Evolutionary conservation across 2,113 vertebrate species (phyloP).

Genomic region (Pseudorhombus dupliciocellatus): DNA sequence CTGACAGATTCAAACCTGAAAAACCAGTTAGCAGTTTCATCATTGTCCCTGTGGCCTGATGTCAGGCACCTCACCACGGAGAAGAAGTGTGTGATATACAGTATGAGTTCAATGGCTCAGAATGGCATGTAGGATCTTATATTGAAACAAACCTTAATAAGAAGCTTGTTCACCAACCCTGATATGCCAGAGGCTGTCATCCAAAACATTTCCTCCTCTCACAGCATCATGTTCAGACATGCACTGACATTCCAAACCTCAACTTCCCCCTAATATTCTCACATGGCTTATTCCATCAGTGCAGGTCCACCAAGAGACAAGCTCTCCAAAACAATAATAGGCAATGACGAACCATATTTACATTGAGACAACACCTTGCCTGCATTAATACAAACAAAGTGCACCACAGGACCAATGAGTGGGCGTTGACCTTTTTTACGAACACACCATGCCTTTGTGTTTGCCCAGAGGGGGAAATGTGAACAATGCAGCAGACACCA

Average conservation of each 20-base stretch:
- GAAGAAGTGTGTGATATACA: not conserved
- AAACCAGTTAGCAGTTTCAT: not conserved
- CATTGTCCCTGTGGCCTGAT: not conserved
- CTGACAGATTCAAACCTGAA: not conserved
- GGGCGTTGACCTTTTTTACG: slow-evolving; percentile 62
- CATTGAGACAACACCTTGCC: not conserved
- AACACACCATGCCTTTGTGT: slow-evolving; percentile 43
- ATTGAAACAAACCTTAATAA: not conserved
- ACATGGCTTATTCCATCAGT: not conserved
- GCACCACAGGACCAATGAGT: slow-evolving; percentile 41
- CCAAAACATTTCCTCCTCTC: slow-evolving; percentile 18
- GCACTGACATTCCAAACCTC: slow-evolving; percentile 49
- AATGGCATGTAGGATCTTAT: not conserved
- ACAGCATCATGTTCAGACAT: slow-evolving; percentile 46
- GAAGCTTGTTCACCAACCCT: not conserved
- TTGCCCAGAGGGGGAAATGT: slow-evolving; percentile 29
- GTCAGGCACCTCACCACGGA: not conserved
- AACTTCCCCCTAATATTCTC: slow-evolving; percentile 1
- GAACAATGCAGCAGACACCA: slow-evolving; percentile 28
- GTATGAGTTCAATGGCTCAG: not conserved
- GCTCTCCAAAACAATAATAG: slow-evolving; percentile 3
- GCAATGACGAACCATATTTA: not conserved
- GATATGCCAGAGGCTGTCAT: slow-evolving; percentile 2
- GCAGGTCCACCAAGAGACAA: not conserved
- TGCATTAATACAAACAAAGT: slow-evolving; percentile 31